Percentiles rank a stretch among this genome's conserved stretches.
Evolutionary conservation across 2,113 vertebrate genomes (phyloP).

Genomic region (Semicossyphus pulcher): DNA sequence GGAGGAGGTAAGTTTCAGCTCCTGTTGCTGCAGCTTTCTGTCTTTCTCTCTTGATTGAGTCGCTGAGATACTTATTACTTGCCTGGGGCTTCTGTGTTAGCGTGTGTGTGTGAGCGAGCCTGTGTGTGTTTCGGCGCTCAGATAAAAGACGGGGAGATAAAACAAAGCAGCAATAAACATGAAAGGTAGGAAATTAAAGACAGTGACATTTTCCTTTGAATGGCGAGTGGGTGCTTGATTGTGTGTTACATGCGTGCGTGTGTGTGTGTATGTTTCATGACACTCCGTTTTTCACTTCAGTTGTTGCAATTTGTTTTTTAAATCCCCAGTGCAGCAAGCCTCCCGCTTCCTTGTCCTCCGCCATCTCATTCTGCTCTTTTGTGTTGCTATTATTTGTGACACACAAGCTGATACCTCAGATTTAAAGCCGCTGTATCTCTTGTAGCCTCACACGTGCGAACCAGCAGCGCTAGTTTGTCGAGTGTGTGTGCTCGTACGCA

Average conservation of each 20-base stretch:
- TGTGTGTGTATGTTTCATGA: slow-evolving; percentile 17
- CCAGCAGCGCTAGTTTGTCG: not conserved
- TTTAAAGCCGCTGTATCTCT: slow-evolving; percentile 1
- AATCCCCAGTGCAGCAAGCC: not conserved
- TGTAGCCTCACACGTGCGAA: slow-evolving; percentile 24
- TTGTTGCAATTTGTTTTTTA: slow-evolving; percentile 19
- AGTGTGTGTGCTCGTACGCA: not conserved
- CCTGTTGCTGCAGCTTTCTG: slow-evolving; percentile 39
- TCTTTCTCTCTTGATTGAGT: slow-evolving; percentile 35
- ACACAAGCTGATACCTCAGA: not conserved
- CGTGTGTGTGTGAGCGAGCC: not conserved
- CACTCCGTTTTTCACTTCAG: slow-evolving; percentile 11
- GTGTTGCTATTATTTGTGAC: slow-evolving; percentile 33
- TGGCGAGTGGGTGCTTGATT: not conserved
- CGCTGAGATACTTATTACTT: slow-evolving; percentile 27
- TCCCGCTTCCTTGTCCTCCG: not conserved
- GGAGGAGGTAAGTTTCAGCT: slow-evolving; percentile 60
- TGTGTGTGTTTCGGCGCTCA: slow-evolving; percentile 3
- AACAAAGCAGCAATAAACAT: slow-evolving; percentile 54
- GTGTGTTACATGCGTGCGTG: slow-evolving; percentile 6
- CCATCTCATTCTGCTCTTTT: slow-evolving; percentile 5
- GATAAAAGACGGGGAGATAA: slow-evolving; percentile 52
- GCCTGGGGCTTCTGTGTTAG: slow-evolving; percentile 4
- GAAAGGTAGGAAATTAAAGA: slow-evolving; percentile 61
- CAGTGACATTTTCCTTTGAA: slow-evolving; percentile 34